Percentiles rank a stretch among this genome's conserved stretches.
phyloP scores from a whole-genome alignment of 2,888 invertebrate genomes.

The Odontocerum albicorne region DNA sequence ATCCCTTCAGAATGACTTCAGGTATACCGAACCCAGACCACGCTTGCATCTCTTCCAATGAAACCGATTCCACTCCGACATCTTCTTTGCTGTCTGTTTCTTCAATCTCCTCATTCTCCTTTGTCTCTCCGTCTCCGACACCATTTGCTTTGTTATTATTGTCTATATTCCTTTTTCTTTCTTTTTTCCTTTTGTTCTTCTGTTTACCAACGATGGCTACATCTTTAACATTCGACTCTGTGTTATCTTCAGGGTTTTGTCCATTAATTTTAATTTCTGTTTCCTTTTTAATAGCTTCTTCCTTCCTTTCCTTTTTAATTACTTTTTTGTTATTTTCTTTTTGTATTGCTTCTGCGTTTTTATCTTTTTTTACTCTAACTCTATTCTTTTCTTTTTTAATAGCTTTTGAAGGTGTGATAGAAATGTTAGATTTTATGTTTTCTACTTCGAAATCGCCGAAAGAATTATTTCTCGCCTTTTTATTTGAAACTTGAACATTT shows the following conservation, averaged over 20 bases:
- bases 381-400: constrained; percentile 31
- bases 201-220: constrained; percentile 29
- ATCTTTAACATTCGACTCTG: constrained; percentile 16
- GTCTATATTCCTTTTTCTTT: constrained; percentile 34
- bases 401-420: constrained; percentile 18
- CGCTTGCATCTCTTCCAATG: constrained; percentile 55
- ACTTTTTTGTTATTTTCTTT: neutral
- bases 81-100: constrained; percentile 33
- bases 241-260: constrained; percentile 1
- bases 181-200: constrained; percentile 24
- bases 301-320: neutral
- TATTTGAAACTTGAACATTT: neutral
- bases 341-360: constrained; percentile 20
- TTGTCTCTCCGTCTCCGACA: neutral
- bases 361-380: constrained; percentile 26
- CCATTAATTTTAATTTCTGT: constrained; percentile 3
- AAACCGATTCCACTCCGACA: constrained; percentile 37
- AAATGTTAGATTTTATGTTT: constrained; percentile 6
- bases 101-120: constrained; percentile 35
- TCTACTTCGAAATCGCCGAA: constrained; percentile 20
- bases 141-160: constrained; percentile 3
- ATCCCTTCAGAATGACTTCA: constrained; percentile 67
- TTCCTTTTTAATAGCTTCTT: neutral
- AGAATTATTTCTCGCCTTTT: constrained; percentile 8
- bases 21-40: constrained; percentile 75